Evolutionary conservation across 2,113 vertebrate species (phyloP), one percentile per base, ranked within the genome.

Genomic region (Geococcyx californianus): DNA sequence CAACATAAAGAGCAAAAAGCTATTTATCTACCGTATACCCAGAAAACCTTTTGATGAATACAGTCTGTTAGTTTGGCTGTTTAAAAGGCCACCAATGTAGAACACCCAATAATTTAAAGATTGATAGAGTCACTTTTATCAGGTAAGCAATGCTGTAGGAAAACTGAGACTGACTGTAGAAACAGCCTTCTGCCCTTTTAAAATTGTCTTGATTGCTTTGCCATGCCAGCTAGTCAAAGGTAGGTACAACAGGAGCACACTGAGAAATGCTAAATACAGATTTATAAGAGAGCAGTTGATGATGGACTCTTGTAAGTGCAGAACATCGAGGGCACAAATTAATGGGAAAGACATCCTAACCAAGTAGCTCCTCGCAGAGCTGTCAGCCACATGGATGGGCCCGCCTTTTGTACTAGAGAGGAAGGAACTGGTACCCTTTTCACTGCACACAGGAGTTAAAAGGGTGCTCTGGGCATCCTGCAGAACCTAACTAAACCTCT

Each of bases 381-480:
- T 60, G 34, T 56, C 38, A 77, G 59, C 36, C 42, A 49, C 26
- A 2, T 6, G 13, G 14, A 26, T 1, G 15, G 42, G 29, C n/a
- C 29, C 51, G 47, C 34, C 16, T 79, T 60, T 40, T 51, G 24
- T 38, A 34, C 44, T 7, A 21, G 14, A 34, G 64, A 15, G 68
- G 34, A 7, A 63, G 20, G 17, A 67, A 28, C 33, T 62, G 19
- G 23, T 31, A 40, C 40, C n/a, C 3, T 45, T 52, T 75, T 42
- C 52, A 47, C 18, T 70, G 38, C 25, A 44, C 31, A 9, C 0
- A 0, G 51, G 51, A 63, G 44, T 16, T 47, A 33, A 73, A 80
- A 58, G 54, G 56, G 63, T 52, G 18, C 51, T 87, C 80, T 68
- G 40, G 87, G 44, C 44, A 82, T 29, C 19, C 34, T 36, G 23